phyloP scores from a whole-genome alignment of 2,113 vertebrate species.

The Poeciliopsis occidentalis region DNA sequence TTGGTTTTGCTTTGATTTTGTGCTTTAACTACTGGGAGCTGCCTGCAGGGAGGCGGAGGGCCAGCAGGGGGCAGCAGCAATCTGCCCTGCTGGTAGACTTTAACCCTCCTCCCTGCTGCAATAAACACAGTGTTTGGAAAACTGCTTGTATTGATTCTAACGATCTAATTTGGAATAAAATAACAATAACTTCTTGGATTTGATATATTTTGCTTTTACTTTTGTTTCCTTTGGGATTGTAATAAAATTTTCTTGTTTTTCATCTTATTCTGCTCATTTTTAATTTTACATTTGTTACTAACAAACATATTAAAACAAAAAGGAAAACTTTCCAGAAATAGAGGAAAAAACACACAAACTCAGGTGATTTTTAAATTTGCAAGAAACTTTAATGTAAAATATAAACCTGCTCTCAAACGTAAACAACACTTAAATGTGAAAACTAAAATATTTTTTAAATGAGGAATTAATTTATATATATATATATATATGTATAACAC shows the following conservation, averaged over 20 bases:
- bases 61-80: background rate
- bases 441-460: too few species aligned
- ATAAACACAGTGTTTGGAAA: background rate
- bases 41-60: conserved; percentile 18
- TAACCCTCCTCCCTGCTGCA: background rate
- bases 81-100: background rate
- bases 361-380: too few species aligned
- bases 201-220: background rate
- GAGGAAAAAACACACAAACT: too few species aligned
- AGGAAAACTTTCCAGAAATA: too few species aligned
- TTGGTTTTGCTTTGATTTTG: background rate
- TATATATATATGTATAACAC: too few species aligned
- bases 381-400: too few species aligned
- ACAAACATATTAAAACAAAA: background rate
- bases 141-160: background rate
- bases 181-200: background rate
- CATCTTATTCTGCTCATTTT: background rate
- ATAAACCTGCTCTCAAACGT: too few species aligned
- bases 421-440: too few species aligned
- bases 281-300: too few species aligned
- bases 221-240: background rate
- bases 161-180: conserved; percentile 10
- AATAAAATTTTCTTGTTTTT: background rate
- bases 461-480: too few species aligned
- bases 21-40: conserved; percentile 44